Evolutionary conservation across 1,140 invertebrate genomes (phyloP), one percentile per base, ranked within the genome.

Genomic region (Anoplophora glabripennis): DNA sequence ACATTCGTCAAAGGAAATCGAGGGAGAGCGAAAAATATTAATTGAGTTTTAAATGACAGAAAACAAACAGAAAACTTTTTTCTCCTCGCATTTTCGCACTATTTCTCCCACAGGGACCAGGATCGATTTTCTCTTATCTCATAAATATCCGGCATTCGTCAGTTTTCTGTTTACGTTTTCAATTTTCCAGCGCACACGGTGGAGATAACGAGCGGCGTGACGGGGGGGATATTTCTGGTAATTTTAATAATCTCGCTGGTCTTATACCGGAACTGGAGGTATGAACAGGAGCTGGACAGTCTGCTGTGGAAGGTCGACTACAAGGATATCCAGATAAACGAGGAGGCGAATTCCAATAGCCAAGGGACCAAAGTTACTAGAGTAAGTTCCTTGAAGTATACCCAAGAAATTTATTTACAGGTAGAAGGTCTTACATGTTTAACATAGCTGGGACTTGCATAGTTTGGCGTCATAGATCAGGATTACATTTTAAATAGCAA

Each of bases 261-360:
- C 0, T 72, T 90, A 1, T 93, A 92, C 75, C 84, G 94, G 49
- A 96, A 96, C 72, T 96, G 93, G 91, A 84, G 86, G 15, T 96
- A 97, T 73, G 95, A 98, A 70, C 93, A 96, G 70, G 94, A 97
- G 71, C 78, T 98, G 55, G 94, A 97, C 67, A 93, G 89, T 41
- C 77, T 97, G 14, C 80, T 98, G 0, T 98, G 95, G 95, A 96
- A 96, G 77, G 89, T 98, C 17, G 95, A 98, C 76, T 94, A 88
- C 75, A 87, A 88, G 59, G 94, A 98, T 62, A 89, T 93, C 47
- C 84, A 89, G 72, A 80, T 86, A 53, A 83, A 82, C 57, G 83
- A 85, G 18, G 77, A 78, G 38, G 28, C 59, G 7, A 69, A 64
- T 53, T 28, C 56, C 1, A 69, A 57, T 42, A 80, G 73, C 79